Base-by-base conservation (phyloP, 2,797 vertebrate genomes). In the Centropyge bicolor region DNA sequence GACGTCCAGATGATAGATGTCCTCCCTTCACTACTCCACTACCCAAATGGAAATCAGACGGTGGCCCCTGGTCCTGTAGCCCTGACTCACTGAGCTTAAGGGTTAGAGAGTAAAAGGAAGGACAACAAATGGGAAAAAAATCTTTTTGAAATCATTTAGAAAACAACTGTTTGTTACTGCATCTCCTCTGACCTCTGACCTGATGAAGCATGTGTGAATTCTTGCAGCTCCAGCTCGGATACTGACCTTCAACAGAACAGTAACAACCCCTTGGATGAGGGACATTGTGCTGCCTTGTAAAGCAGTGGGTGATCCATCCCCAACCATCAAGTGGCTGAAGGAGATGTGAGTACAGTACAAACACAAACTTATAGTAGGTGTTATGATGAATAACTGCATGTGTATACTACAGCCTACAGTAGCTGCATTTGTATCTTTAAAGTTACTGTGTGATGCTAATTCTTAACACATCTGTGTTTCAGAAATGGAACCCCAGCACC, bases 211-310 rank as follows among this genome's bases (percentile, higher is more conserved):
- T 41, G 31, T 72, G 55, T 74, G 55, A 75, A 3, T 60, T 66
- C 22, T 0, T 73, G 62, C 90, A 99, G 98, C 98, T 92, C 98
- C 98, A 0, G 96, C 98, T 70, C 95, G 96, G 74, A 98, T 99
- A 88, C 93, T 99, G 88, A 98, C 98, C 6, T 99, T 99, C 93
- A 99, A 98, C 0, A 96, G 98, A 64, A 98, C 97, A 0, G 97
- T 99, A 45, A 99, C 98, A 0, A 99, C 98, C 0, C 98, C 98
- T 0, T 99, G 98, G 98, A 99, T 99, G 98, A 97, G 96, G 80
- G 98, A 99, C 85, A 98, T 99, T 1, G 94, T 97, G 71, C 94
- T 99, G 66, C 97, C 98, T 0, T 99, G 98, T 89, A 98, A 97
- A 85, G 97, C 97, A 0, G 98, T 99, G 13, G 98, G 98, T 2